phyloP scores from a whole-genome alignment of 2,888 invertebrate genomes.

The Zelleria hepariella region DNA sequence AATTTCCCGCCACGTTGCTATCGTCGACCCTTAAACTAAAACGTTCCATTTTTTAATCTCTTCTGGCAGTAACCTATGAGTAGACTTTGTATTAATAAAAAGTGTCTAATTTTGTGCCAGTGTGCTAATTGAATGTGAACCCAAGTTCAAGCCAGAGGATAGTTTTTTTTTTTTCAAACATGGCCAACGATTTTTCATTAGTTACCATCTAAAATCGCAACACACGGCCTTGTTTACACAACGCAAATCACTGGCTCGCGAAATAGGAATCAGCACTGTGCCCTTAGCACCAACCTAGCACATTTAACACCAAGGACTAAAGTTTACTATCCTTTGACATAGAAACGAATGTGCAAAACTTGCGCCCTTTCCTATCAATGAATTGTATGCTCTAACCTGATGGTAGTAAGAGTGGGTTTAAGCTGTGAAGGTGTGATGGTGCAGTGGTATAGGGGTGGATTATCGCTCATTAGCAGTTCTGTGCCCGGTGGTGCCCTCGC shows the following conservation, averaged over 20 bases:
- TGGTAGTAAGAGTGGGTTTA: neutral
- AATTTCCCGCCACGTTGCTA: too few species aligned
- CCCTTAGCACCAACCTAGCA: neutral
- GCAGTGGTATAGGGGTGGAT: slow-evolving; percentile 35
- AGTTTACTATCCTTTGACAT: neutral
- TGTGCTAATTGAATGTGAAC: neutral
- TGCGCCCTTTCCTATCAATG: neutral
- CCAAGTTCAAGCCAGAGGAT: neutral
- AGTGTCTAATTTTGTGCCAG: too few species aligned
- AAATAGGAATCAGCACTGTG: slow-evolving; percentile 20
- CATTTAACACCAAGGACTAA: neutral
- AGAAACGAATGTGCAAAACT: neutral
- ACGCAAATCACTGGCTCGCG: slow-evolving; percentile 15
- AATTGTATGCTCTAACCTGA: neutral
- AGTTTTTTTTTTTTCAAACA: neutral
- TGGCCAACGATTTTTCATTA: slow-evolving; percentile 5
- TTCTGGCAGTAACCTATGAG: too few species aligned
- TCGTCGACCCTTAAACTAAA: too few species aligned
- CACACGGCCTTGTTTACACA: slow-evolving; percentile 12
- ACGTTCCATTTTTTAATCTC: too few species aligned
- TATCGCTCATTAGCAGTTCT: slow-evolving; percentile 57
- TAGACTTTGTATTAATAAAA: too few species aligned
- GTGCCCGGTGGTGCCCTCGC: slow-evolving; percentile 14
- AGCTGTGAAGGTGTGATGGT: slow-evolving; percentile 15
- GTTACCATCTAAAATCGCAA: slow-evolving; percentile 5